phyloP scores from a whole-genome alignment of 1,140 invertebrate species.

The Cotesia typhae region DNA sequence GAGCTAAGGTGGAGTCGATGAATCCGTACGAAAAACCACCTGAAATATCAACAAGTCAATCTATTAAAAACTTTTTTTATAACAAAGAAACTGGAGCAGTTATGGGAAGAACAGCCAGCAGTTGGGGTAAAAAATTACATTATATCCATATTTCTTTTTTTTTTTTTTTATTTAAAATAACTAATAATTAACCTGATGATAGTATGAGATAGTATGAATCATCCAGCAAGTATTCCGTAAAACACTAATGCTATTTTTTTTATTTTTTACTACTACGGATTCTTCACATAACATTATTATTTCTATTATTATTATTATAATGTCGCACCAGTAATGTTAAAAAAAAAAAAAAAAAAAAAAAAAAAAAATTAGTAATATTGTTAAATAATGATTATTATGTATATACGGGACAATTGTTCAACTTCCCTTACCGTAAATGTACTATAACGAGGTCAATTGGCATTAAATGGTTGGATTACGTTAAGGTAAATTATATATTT shows the following conservation, averaged over 20 bases:
- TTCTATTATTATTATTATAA: too few species aligned
- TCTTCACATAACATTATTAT: too few species aligned
- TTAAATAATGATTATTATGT: constrained; percentile 42
- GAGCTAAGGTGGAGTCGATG: constrained; percentile 43
- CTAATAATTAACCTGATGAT: too few species aligned
- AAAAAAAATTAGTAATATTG: constrained; percentile 8
- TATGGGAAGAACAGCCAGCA: constrained; percentile 75
- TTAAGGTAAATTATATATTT: constrained; percentile 53
- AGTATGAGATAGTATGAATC: too few species aligned
- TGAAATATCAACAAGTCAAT: constrained; percentile 46
- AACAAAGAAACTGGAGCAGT: constrained; percentile 76
- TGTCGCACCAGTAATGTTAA: too few species aligned
- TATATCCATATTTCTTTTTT: neutral
- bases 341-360: too few species aligned
- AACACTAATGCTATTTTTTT: too few species aligned
- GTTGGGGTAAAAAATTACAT: constrained; percentile 76
- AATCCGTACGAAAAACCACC: constrained; percentile 61
- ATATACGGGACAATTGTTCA: constrained; percentile 64
- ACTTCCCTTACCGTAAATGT: constrained; percentile 64
- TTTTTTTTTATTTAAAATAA: neutral
- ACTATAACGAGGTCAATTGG: constrained; percentile 66
- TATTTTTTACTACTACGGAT: too few species aligned
- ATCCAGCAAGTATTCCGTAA: too few species aligned
- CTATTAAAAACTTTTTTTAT: constrained; percentile 71
- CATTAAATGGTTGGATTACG: constrained; percentile 57